These are phyloP conservation scores for Otis tarda DNA, from an alignment of 2,113 vertebrate genomes.

Conservation along the genomic window DNA sequence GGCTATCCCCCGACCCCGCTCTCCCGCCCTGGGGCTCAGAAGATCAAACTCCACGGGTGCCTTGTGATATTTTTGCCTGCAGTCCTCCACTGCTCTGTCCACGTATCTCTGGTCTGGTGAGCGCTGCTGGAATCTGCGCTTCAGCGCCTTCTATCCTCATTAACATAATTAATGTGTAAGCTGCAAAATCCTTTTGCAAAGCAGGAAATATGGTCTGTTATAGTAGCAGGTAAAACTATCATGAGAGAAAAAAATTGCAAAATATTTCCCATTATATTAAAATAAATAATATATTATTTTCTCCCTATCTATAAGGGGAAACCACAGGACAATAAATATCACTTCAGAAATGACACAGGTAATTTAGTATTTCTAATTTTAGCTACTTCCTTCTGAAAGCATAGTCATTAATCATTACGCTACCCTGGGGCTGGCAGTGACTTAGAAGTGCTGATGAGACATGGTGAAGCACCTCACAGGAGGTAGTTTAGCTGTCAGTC, in stretches of 20 bases:
- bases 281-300: not conserved
- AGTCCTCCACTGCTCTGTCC: not conserved
- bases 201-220: not conserved
- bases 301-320: not conserved
- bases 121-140: not conserved
- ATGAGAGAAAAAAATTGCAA: not conserved
- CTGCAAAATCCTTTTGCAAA: not conserved
- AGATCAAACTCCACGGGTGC: not conserved
- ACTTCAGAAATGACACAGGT: not conserved
- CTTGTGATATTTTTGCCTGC: not conserved
- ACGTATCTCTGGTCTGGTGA: not conserved
- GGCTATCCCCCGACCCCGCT: not conserved
- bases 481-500: not conserved
- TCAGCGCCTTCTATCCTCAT: fast-evolving
- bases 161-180: not conserved
- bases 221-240: not conserved
- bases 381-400: not conserved
- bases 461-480: not conserved
- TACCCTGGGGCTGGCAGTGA: not conserved
- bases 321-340: not conserved
- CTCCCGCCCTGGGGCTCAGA: not conserved
- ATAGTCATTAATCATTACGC: not conserved
- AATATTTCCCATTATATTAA: not conserved
- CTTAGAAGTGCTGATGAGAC: not conserved
- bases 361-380: not conserved